Percentiles rank a stretch among this genome's conserved stretches.
These are phyloP conservation scores for Pipistrellus pipistrellus DNA, from an alignment of 2,797 vertebrate species.

Conservation along the genomic window DNA sequence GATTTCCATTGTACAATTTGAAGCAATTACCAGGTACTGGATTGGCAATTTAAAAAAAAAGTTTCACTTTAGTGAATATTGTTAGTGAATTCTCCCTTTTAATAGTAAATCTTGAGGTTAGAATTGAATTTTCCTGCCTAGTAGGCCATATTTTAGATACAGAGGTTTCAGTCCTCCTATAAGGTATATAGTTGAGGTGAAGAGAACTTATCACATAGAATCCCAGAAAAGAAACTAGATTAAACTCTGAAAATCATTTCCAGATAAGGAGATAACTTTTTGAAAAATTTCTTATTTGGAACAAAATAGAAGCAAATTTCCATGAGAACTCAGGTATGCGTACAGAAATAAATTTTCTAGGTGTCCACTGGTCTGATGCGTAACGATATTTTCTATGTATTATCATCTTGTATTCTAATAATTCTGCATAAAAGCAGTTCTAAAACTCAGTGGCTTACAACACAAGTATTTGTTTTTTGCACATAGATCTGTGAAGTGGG, in stretches of 20 bases:
- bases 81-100: constrained; percentile 53
- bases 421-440: background rate
- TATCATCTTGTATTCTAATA: background rate
- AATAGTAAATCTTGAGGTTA: background rate
- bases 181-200: background rate
- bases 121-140: constrained; percentile 15
- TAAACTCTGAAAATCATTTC: background rate
- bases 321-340: background rate
- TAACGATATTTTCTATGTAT: background rate
- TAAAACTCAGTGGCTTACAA: background rate
- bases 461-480: background rate
- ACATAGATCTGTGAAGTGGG: background rate
- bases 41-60: background rate
- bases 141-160: background rate
- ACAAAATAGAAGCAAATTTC: background rate
- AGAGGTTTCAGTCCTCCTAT: background rate
- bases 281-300: background rate
- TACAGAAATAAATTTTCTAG: background rate
- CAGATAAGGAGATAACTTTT: background rate
- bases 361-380: background rate
- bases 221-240: background rate
- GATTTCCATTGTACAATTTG: background rate
- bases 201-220: background rate
- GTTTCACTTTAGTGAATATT: background rate
- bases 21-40: background rate